Base-by-base conservation (phyloP, 1,140 invertebrate genomes). In the Drosophila pseudoobscura region DNA sequence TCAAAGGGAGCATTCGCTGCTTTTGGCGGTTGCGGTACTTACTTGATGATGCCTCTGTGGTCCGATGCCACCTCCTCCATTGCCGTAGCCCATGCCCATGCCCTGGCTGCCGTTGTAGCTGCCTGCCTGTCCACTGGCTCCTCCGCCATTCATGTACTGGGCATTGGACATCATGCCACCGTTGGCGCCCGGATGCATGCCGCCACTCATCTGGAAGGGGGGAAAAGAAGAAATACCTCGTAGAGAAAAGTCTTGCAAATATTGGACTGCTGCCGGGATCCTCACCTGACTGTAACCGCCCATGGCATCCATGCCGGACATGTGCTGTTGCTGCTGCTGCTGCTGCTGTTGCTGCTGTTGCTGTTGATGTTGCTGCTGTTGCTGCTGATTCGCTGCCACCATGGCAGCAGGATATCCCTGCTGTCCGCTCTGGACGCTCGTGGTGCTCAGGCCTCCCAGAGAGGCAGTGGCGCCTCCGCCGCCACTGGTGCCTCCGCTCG, bases 11-110 rank as follows among this genome's bases (percentile, higher is more conserved):
- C 53, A 68, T 60, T 31, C 5, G 9, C 35, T 15, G 29, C 29
- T 61, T 26, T 26, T 26, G 24, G 0, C 17, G 24, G 24, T 26
- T 4, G 5, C 7, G 44, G 11, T 65, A 89, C 89, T 90, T 53
- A 91, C 90, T 75, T 91, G 90, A 90, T 91, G 89, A 82, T 91
- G 85, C 68, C 90, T 75, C 58, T 85, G 82, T 74, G 82, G 59
- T 47, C 75, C 74, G 11, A 75, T 74, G 73, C 57, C 75, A 26
- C 72, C 83, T 22, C 61, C 78, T 17, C 76, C 84, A 58, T 74
- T 73, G 75, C 82, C 80, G 61, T 87, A 87, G 75, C 83, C 91
- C 92, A 92, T 92, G 65, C 76, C 76, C 70, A 73, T 73, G 29
- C 69, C 70, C 26, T 88, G 78, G 52, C 51, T 62, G 46, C 78